phyloP scores from a whole-genome alignment of 1,140 invertebrate genomes.

The Scylla paramamosain region DNA sequence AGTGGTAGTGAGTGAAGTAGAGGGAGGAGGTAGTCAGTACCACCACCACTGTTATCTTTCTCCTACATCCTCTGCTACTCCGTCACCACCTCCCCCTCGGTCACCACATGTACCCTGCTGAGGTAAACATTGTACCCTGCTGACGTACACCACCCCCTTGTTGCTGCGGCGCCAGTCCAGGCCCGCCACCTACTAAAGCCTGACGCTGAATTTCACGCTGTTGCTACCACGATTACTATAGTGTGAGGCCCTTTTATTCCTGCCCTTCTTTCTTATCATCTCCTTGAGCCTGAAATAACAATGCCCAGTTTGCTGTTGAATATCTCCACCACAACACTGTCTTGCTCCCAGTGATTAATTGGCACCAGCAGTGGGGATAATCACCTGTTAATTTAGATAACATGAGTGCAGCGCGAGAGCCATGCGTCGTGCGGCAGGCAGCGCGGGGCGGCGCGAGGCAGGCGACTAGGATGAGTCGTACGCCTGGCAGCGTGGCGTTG shows the following conservation, averaged over 20 bases:
- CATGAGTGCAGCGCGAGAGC: constrained; percentile 6
- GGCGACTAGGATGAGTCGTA: neutral
- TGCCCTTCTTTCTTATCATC: neutral
- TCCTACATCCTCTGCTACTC: neutral
- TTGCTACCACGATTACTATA: constrained; percentile 36
- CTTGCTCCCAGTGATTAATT: neutral
- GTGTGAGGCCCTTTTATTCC: neutral
- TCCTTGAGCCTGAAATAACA: neutral
- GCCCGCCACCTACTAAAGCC: constrained; percentile 37
- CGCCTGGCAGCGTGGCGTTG: constrained; percentile 40
- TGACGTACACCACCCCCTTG: neutral
- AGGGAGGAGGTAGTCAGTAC: neutral
- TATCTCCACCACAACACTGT: neutral
- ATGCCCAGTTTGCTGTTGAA: neutral
- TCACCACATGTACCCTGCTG: constrained; percentile 1
- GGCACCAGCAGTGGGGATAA: neutral
- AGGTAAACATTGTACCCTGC: constrained; percentile 34
- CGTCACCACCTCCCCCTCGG: neutral
- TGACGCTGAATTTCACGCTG: constrained; percentile 48
- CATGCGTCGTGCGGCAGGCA: constrained; percentile 34
- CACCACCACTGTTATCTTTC: neutral
- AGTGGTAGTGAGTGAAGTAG: too few relatives aligned
- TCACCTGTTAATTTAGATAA: neutral
- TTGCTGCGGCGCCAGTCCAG: neutral
- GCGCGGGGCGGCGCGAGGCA: neutral